Conservation (phyloP, 2,113 vertebrate genomes). For the Phrynosoma platyrhinos region DNA sequence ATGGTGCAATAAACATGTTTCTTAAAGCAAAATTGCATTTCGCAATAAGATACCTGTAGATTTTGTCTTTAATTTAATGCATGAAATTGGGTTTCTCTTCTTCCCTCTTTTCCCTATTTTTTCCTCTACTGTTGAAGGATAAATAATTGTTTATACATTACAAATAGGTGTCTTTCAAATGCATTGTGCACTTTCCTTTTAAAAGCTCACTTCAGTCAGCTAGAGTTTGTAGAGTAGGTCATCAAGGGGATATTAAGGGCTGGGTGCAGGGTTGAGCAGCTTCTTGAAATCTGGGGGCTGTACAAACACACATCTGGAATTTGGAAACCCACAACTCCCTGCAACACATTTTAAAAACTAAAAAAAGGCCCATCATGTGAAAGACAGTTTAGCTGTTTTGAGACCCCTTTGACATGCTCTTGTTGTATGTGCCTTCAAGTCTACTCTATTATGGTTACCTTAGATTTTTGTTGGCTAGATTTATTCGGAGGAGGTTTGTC, state of each 20-base stretch:
- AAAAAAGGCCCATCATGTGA: no score
- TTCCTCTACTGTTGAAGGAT: constrained; percentile 78
- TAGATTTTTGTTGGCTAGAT: no score
- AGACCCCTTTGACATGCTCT: no score
- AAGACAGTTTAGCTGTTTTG: no score
- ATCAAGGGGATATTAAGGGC: background rate
- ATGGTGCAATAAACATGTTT: constrained; percentile 76
- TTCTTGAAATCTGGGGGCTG: no score
- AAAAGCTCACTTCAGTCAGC: background rate
- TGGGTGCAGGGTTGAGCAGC: background rate
- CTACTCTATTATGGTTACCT: no score
- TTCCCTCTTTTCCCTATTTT: constrained; percentile 62
- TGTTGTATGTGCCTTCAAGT: no score
- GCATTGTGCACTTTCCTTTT: constrained; percentile 43
- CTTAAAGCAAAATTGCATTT: constrained; percentile 81
- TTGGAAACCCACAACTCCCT: no score
- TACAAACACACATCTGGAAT: background rate
- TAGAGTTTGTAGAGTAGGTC: background rate
- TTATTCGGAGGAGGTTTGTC: no score
- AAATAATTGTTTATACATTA: constrained; percentile 80
- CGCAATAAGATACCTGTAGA: constrained; percentile 93
- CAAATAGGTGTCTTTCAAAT: constrained; percentile 71
- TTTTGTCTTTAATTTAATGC: constrained; percentile 90
- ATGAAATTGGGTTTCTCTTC: constrained; percentile 75
- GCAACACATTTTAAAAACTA: no score